Evolutionary conservation across 2,113 vertebrate species (phyloP).

Genomic region (Morphnarchus princeps): DNA sequence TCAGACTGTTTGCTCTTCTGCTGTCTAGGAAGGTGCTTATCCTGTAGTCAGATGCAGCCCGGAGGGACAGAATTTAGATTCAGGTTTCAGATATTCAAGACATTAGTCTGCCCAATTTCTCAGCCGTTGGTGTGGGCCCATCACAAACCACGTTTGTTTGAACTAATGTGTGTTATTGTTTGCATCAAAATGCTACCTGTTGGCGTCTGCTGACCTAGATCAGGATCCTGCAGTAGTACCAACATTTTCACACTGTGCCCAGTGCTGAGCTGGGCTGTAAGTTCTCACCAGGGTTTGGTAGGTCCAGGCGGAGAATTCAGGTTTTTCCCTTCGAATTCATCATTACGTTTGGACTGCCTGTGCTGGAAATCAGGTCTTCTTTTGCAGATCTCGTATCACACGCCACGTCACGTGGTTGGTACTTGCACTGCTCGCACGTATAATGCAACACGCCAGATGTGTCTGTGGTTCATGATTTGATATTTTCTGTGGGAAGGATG

Average conservation of each 20-base stretch:
- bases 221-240: background rate
- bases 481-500: background rate
- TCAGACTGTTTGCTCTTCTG: background rate
- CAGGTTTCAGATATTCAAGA: background rate
- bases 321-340: background rate
- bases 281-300: background rate
- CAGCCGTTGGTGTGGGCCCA: background rate
- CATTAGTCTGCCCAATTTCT: background rate
- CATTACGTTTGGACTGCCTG: background rate
- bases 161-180: background rate
- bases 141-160: background rate
- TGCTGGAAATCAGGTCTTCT: background rate
- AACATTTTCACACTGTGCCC: background rate
- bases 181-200: background rate
- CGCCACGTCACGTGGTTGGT: rapidly evolving
- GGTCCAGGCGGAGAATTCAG: background rate
- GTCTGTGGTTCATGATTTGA: background rate
- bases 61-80: background rate
- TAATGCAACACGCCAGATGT: background rate
- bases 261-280: background rate
- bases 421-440: background rate
- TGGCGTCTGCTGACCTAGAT: background rate
- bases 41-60: background rate
- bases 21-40: background rate
- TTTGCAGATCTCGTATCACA: background rate